A percentile compares a stretch with the other conserved stretches of the same genome.
Conservation (phyloP, 2,113 vertebrate genomes). For the Etheostoma cragini region DNA sequence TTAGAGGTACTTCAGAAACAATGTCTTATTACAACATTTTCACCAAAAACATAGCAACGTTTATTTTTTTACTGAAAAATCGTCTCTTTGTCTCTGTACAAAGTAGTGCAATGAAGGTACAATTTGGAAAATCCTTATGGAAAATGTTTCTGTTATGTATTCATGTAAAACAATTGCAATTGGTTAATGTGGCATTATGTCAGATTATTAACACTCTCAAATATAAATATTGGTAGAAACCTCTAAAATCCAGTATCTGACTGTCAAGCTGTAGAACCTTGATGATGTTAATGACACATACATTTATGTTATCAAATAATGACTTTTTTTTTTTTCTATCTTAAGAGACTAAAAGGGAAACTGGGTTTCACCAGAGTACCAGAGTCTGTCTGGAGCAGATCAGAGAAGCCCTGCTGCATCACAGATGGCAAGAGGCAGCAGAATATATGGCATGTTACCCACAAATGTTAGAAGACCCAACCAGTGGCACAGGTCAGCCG, state of each 20-base stretch:
- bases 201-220: not conserved
- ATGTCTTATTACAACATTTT: not conserved
- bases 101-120: not conserved
- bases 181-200: not conserved
- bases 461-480: constrained; percentile 85
- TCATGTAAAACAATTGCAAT: not conserved
- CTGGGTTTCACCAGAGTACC: constrained; percentile 83
- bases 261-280: not conserved
- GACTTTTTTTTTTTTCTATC: not conserved
- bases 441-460: constrained; percentile 86
- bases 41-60: not conserved
- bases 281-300: not conserved
- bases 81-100: too few relatives aligned
- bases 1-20: not conserved
- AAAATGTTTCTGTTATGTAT: not conserved
- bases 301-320: not conserved
- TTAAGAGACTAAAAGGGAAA: constrained; percentile 59
- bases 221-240: not conserved
- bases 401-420: constrained; percentile 88
- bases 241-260: not conserved
- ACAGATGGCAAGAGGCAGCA: constrained; percentile 90
- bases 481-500: not conserved
- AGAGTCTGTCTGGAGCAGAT: constrained; percentile 84
- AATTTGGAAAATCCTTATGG: not conserved
- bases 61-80: not conserved